These are phyloP conservation scores for human DNA, from an alignment of 2,113 vertebrate genomes.

Conservation along the genomic window DNA sequence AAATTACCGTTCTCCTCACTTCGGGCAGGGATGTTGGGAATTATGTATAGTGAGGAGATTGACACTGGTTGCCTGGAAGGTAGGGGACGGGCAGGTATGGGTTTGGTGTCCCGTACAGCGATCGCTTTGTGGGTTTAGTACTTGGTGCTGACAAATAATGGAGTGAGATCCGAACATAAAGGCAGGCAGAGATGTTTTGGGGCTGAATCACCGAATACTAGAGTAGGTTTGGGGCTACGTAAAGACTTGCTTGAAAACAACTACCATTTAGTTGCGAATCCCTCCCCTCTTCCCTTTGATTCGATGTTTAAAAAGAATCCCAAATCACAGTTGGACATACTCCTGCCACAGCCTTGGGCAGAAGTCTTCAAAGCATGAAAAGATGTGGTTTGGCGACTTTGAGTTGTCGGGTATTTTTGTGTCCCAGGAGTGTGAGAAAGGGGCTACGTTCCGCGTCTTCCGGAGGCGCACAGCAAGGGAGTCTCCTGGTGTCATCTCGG, in stretches of 20 bases:
- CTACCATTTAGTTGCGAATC: background rate
- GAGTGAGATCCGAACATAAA: background rate
- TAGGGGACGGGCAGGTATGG: background rate
- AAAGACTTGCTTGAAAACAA: background rate
- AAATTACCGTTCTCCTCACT: background rate
- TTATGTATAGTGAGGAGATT: accelerated
- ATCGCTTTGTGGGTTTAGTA: background rate
- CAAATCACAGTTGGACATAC: background rate
- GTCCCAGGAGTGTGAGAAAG: background rate
- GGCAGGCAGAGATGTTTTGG: background rate
- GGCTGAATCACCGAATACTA: too few relatives aligned
- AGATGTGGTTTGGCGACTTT: background rate
- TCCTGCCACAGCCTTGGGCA: background rate
- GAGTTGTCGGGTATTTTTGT: background rate
- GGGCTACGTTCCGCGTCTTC: background rate
- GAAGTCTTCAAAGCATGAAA: background rate
- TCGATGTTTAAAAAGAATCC: background rate
- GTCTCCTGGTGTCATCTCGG: background rate
- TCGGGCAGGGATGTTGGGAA: too few relatives aligned
- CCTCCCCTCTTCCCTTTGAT: background rate
- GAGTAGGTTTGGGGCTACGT: background rate
- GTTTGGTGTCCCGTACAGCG: background rate
- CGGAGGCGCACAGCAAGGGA: background rate
- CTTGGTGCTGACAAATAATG: background rate
- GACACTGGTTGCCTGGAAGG: background rate